Conservation (phyloP, 2,888 invertebrate genomes). For the Dendrolimus houi region DNA sequence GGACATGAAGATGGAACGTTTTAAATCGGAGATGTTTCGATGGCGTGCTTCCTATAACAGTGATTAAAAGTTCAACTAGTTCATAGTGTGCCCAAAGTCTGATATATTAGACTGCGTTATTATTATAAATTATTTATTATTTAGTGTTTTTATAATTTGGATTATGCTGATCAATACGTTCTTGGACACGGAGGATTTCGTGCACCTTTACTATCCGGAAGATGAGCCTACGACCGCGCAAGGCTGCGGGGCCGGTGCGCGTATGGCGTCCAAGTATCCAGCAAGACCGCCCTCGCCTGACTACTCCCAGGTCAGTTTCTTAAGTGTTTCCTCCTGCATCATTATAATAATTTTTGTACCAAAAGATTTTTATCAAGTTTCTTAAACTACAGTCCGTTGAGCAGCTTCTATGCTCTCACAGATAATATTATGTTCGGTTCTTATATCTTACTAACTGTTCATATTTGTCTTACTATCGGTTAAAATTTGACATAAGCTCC, state of each 20-base stretch:
- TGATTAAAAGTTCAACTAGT: constrained; percentile 44
- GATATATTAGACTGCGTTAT: constrained; percentile 51
- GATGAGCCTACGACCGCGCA: constrained; percentile 60
- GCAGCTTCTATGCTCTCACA: too few relatives aligned
- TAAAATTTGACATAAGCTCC: too few relatives aligned
- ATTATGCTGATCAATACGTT: constrained; percentile 73
- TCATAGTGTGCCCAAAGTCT: constrained; percentile 51
- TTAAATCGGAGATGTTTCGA: constrained; percentile 42
- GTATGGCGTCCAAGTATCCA: constrained; percentile 65
- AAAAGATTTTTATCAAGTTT: too few relatives aligned
- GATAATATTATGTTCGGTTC: too few relatives aligned
- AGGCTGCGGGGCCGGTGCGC: constrained; percentile 65
- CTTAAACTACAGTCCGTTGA: too few relatives aligned
- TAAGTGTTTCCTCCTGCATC: too few relatives aligned
- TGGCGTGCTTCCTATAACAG: constrained; percentile 56
- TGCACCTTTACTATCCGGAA: constrained; percentile 69
- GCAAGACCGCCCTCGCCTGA: constrained; percentile 60
- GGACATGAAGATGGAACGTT: constrained; percentile 51
- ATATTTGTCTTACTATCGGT: too few relatives aligned
- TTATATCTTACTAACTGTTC: too few relatives aligned
- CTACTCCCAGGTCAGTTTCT: constrained; percentile 54
- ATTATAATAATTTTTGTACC: too few relatives aligned
- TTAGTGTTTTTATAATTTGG: constrained; percentile 45
- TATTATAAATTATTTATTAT: constrained; percentile 47
- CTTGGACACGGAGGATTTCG: constrained; percentile 74